Percentiles rank a stretch among this genome's conserved stretches.
These are phyloP conservation scores for Atractosteus spatula DNA, from an alignment of 2,113 vertebrate genomes.

Conservation along the genomic window DNA sequence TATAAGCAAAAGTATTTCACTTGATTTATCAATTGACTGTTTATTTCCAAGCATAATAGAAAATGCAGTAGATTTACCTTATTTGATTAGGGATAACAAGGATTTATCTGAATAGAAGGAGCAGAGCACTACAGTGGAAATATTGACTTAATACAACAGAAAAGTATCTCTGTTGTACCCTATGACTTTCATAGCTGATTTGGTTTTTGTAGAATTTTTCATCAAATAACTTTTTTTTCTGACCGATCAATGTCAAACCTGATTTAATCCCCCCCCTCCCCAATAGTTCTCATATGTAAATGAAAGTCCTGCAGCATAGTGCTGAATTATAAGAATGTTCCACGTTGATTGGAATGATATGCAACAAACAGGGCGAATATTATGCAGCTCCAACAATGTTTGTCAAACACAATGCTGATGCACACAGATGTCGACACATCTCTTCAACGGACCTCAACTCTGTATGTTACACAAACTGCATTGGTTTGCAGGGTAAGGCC, in stretches of 20 bases:
- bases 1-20: slow-evolving; percentile 58
- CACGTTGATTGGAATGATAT: slow-evolving; percentile 3
- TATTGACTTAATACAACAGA: not conserved
- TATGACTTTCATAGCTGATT: not conserved
- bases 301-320: not conserved
- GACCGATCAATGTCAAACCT: slow-evolving; percentile 5
- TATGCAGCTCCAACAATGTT: not conserved
- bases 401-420: not conserved
- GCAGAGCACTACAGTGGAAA: not conserved
- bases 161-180: not conserved
- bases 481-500: no score
- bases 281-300: not conserved
- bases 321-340: not conserved
- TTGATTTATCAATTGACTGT: slow-evolving; percentile 66
- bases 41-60: slow-evolving; percentile 50
- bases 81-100: slow-evolving; percentile 55
- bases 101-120: slow-evolving; percentile 22
- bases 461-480: not conserved
- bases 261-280: slow-evolving; percentile 4
- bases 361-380: slow-evolving; percentile 4
- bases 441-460: no score
- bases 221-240: slow-evolving; percentile 2
- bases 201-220: slow-evolving; percentile 13
- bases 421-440: slow-evolving; percentile 9
- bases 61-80: slow-evolving; percentile 58